Evolutionary conservation across 1,140 invertebrate genomes (phyloP).

Genomic region (Ylistrum balloti): DNA sequence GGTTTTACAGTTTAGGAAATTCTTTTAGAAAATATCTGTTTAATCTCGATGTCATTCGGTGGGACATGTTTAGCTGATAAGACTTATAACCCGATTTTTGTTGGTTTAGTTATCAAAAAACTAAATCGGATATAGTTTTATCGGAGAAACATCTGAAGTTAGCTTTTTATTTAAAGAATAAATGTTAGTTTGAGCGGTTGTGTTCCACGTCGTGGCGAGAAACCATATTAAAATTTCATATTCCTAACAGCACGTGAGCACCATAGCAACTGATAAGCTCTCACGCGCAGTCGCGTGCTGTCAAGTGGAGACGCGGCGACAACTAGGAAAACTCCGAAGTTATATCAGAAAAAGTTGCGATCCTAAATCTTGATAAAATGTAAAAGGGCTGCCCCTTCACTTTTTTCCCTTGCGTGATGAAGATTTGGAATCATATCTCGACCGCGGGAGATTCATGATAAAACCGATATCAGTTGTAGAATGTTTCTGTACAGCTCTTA

Average conservation of each 20-base stretch:
- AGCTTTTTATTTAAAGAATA: constrained; percentile 17
- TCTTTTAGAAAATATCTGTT: background rate
- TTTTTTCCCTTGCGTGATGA: constrained; percentile 7
- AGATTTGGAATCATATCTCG: constrained; percentile 1
- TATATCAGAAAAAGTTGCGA: background rate
- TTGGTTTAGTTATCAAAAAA: background rate
- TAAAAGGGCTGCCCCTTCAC: constrained; percentile 8
- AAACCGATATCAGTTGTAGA: background rate
- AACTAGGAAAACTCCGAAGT: background rate
- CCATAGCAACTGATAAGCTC: constrained; percentile 37
- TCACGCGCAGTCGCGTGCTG: constrained; percentile 20
- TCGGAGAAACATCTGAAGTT: background rate
- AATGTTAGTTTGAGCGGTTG: constrained; percentile 28
- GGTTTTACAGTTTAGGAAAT: background rate
- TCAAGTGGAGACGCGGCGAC: background rate
- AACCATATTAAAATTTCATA: constrained; percentile 40
- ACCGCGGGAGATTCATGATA: background rate
- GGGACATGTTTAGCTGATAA: background rate
- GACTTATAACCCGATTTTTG: background rate
- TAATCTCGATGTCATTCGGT: constrained; percentile 15
- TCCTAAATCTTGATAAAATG: background rate
- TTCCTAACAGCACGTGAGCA: constrained; percentile 14
- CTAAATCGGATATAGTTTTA: constrained; percentile 3
- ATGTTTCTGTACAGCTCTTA: background rate
- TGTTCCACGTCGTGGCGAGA: constrained; percentile 36